Conservation (phyloP, 2,113 vertebrate genomes). For the Microtus montanus region DNA sequence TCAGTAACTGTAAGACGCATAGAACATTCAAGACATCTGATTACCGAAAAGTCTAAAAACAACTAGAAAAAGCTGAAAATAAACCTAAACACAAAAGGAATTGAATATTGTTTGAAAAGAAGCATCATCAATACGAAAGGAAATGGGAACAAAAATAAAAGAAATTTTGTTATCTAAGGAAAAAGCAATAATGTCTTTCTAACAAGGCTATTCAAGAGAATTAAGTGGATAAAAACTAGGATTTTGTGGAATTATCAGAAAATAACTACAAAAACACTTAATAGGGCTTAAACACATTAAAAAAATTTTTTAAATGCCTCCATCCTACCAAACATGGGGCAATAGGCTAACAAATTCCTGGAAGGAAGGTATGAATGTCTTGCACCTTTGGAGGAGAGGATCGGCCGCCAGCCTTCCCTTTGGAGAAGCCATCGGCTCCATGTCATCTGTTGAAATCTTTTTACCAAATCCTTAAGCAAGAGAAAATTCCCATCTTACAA, state of each 20-base stretch:
- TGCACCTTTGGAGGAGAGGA: background rate
- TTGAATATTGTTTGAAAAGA: background rate
- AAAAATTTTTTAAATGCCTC: background rate
- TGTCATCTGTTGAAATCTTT: background rate
- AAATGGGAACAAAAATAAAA: background rate
- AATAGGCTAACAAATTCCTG: background rate
- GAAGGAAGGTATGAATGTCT: background rate
- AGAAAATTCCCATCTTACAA: slow-evolving; percentile 13
- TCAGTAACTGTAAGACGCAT: background rate
- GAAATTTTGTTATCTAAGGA: background rate
- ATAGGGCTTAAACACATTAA: background rate
- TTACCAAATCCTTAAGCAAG: background rate
- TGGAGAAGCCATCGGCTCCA: background rate
- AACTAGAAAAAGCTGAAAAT: background rate
- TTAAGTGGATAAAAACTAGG: background rate
- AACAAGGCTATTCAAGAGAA: background rate
- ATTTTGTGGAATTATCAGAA: background rate
- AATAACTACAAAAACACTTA: background rate
- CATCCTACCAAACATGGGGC: background rate
- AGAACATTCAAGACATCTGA: background rate
- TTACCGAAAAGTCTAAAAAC: background rate
- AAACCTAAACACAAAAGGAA: background rate
- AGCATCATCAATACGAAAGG: background rate
- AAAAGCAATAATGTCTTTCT: background rate
- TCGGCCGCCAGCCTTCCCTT: background rate